These are phyloP conservation scores for Neotoma lepida DNA, from an alignment of 2,113 vertebrate species.

Conservation along the genomic window DNA sequence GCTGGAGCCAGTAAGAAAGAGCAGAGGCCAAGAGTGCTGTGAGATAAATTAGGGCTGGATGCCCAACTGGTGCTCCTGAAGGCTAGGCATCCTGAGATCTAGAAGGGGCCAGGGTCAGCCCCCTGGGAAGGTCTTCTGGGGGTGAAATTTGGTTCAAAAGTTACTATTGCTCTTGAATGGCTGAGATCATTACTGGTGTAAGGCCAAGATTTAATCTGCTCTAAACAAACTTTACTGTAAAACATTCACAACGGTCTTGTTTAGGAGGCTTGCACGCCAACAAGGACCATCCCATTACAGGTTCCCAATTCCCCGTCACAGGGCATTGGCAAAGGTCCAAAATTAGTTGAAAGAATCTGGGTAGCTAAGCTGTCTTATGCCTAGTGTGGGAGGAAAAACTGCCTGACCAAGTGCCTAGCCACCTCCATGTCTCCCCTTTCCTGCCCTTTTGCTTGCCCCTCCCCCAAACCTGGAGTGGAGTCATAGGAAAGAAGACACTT, in stretches of 20 bases:
- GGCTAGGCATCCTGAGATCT: not conserved
- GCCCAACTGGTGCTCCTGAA: not conserved
- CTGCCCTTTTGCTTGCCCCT: conserved; percentile 79
- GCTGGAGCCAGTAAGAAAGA: not conserved
- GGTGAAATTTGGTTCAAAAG: not conserved
- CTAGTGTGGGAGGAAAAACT: conserved; percentile 72
- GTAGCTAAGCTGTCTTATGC: conserved; percentile 81
- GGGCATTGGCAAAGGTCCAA: conserved; percentile 73
- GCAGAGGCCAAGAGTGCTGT: not conserved
- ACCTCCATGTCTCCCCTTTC: conserved; percentile 83
- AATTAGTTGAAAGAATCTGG: conserved; percentile 82
- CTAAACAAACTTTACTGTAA: not conserved
- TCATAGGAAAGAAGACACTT: conserved; percentile 88
- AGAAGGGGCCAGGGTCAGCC: not conserved
- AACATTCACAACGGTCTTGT: not conserved
- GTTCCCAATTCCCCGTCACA: conserved; percentile 45
- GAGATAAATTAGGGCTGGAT: not conserved
- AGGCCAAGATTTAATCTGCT: not conserved
- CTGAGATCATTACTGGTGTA: not conserved
- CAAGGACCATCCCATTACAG: conserved; percentile 74
- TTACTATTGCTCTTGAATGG: not conserved
- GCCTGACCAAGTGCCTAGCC: conserved; percentile 35
- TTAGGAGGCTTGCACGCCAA: conserved; percentile 27
- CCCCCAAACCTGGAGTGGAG: conserved; percentile 85
- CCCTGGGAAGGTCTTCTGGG: too few species aligned